Evolutionary conservation across 2,113 vertebrate species (phyloP), one percentile per base, ranked within the genome.

Genomic region (Coptodon bakossiorum): DNA sequence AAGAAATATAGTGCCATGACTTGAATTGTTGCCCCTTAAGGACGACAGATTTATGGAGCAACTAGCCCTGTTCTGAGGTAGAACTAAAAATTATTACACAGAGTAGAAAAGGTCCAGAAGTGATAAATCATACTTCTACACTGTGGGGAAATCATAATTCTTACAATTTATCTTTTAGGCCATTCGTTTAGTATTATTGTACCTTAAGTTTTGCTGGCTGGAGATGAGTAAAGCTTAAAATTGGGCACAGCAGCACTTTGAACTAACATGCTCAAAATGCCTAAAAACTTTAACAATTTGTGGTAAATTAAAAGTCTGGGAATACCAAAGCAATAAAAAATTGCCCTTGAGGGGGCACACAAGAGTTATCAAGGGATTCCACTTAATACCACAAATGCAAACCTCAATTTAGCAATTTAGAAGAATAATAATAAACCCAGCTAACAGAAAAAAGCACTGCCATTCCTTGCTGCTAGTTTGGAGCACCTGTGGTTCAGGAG

Each of bases 21-120:
- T n/a, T 84, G 76, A 83, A 54, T 50, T 82, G 34, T 34, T 38
- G 52, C 40, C 14, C 78, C 45, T 88, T 34, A 53, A 63, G 54
- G 54, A 34, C 2, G 27, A 5, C 43, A 80, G 80, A 82, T 86
- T 85, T 79, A 84, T 13, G 11, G 27, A 27, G 22, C 11, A 52
- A 90, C 52, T 13, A 56, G 34, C 13, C n/a, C 3, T 40, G 12
- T 40, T 68, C 59, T 61, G 61, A 40, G 56, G 22, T 27, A 31
- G 13, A 2, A 57, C 71, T 14, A 88, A 73, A 34, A 82, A 19
- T 56, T 40, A 84, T 53, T 19, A 63, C 54, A 61, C 34, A 31
- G 17, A 22, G 24, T 13, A 24, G 61, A 66, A 56, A 36, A 54
- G 57, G 6, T 12, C 17, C 63, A 54, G 27, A 88, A 61, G 19